Percentiles rank a stretch among this genome's conserved stretches.
Conservation (phyloP, 1,140 invertebrate species). For the Phenacoccus solenopsis region DNA sequence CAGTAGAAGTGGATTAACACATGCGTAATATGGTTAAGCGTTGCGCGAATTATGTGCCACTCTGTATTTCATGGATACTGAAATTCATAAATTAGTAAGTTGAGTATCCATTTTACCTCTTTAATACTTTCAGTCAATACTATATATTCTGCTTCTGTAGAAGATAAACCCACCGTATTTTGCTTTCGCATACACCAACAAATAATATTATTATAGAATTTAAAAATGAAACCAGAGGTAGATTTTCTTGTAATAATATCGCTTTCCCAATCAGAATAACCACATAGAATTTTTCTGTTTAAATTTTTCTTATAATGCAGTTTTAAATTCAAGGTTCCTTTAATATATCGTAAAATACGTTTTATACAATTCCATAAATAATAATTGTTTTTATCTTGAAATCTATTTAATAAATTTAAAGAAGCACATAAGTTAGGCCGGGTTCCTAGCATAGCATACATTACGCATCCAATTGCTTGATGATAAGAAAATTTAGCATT, state of each 20-base stretch:
- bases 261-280: conserved; percentile 32
- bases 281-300: conserved; percentile 8
- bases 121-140: conserved; percentile 32
- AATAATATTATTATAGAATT: conserved; percentile 24
- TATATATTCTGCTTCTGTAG: conserved; percentile 35
- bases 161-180: conserved; percentile 30
- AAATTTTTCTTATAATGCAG: conserved; percentile 25
- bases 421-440: conserved; percentile 28
- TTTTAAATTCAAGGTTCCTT: conserved; percentile 25
- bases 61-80: too few relatives aligned
- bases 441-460: conserved; percentile 29
- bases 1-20: too few relatives aligned
- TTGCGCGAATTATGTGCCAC: too few relatives aligned
- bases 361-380: conserved; percentile 28
- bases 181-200: conserved; percentile 32
- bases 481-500: conserved; percentile 8
- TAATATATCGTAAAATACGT: conserved; percentile 29
- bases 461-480: conserved; percentile 22
- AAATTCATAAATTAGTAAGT: too few relatives aligned
- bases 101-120: conserved; percentile 28
- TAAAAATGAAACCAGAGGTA: conserved; percentile 30
- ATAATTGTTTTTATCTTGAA: conserved; percentile 26
- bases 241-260: conserved; percentile 30
- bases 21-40: too few relatives aligned
- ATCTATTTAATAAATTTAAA: conserved; percentile 28